Conservation (phyloP, 2,888 invertebrate species). For the Ectobius pallidus region DNA sequence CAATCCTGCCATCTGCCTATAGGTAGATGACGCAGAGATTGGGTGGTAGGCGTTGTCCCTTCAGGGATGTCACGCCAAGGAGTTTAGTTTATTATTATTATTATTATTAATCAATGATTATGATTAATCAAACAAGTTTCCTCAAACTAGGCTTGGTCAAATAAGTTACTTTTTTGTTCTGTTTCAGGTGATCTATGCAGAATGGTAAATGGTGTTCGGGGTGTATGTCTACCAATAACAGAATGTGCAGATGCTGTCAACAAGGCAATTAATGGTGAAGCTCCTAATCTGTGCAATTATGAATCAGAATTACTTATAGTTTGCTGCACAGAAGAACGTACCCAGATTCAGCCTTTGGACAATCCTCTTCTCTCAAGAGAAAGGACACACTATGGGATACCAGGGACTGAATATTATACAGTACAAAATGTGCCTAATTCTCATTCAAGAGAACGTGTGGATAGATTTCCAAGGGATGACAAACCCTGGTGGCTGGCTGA, state of each 20-base stretch:
- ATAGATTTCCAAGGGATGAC: neutral
- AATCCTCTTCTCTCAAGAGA: neutral
- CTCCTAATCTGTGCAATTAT: neutral
- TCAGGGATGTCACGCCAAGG: too few relatives aligned
- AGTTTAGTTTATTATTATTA: too few relatives aligned
- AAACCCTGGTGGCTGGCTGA: neutral
- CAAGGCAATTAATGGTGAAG: neutral
- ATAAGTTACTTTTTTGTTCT: too few relatives aligned
- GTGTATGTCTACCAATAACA: neutral
- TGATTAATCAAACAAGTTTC: too few relatives aligned
- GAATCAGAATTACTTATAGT: neutral
- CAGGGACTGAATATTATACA: neutral
- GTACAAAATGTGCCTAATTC: neutral
- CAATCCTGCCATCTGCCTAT: too few relatives aligned
- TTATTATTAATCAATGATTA: too few relatives aligned
- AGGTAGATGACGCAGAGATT: too few relatives aligned
- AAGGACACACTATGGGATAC: too few relatives aligned
- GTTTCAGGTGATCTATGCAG: neutral
- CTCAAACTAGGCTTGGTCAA: too few relatives aligned
- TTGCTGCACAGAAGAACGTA: neutral
- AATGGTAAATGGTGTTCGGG: neutral
- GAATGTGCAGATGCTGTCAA: neutral
- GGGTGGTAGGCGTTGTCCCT: too few relatives aligned
- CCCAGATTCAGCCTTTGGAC: neutral
- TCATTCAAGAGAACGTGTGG: neutral